These are phyloP conservation scores for Rhinogobius similis DNA, from an alignment of 2,113 vertebrate genomes.

Conservation along the genomic window DNA sequence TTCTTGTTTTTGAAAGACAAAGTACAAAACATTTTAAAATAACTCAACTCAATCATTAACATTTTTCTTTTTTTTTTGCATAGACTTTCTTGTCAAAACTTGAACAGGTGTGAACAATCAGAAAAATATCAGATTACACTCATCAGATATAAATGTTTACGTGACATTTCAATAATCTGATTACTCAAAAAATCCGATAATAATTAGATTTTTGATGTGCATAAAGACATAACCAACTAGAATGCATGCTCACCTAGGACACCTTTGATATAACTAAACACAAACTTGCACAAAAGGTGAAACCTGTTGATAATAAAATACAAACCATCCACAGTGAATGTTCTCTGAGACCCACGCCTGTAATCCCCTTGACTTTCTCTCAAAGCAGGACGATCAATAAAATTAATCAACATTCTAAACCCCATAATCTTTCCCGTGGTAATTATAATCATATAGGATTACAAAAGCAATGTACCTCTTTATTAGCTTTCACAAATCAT, in stretches of 20 bases:
- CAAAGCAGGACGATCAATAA: not conserved
- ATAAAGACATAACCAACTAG: too few species aligned
- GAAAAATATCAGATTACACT: too few species aligned
- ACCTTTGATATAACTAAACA: not conserved
- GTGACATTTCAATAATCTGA: too few species aligned
- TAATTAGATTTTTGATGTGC: too few species aligned
- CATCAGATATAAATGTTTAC: too few species aligned
- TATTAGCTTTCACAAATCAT: not conserved
- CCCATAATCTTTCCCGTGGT: not conserved
- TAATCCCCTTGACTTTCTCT: conserved; percentile 9
- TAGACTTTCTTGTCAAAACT: too few species aligned
- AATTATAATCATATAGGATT: conserved; percentile 5
- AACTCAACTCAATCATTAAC: too few species aligned
- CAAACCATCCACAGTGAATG: not conserved
- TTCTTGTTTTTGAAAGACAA: too few species aligned
- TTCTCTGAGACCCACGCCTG: not conserved
- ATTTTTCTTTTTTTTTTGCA: too few species aligned
- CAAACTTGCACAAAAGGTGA: not conserved
- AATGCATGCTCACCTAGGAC: not conserved
- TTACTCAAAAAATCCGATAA: too few species aligned
- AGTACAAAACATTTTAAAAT: too few species aligned
- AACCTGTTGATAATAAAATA: not conserved
- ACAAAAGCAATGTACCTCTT: conserved; percentile 6
- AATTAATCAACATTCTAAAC: conserved; percentile 3
- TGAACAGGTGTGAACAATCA: too few species aligned